Evolutionary conservation across 2,888 invertebrate species (phyloP).

Genomic region (Sesamia inferens): DNA sequence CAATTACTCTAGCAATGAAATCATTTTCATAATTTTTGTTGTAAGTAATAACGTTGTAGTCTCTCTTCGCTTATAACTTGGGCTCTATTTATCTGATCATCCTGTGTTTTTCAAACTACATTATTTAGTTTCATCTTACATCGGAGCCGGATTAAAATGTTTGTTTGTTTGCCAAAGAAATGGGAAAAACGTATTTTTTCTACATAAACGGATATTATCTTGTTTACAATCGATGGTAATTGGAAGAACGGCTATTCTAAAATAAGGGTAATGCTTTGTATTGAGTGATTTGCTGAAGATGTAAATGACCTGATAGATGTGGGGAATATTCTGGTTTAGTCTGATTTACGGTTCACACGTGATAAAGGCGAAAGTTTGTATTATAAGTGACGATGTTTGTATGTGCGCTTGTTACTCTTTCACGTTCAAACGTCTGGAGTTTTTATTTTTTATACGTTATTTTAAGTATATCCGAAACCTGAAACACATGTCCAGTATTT

Average conservation of each 20-base stretch:
- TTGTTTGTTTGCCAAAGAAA: constrained; percentile 52
- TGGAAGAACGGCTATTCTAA: constrained; percentile 36
- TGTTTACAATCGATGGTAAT: constrained; percentile 46
- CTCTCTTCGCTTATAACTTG: constrained; percentile 46
- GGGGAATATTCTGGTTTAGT: neutral
- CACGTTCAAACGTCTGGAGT: no score
- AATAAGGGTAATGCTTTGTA: constrained; percentile 16
- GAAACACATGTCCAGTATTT: no score
- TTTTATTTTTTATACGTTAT: no score
- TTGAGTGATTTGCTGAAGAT: constrained; percentile 5
- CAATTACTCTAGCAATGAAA: no score
- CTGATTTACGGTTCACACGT: no score
- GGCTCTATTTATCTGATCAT: constrained; percentile 60
- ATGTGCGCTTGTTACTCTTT: no score
- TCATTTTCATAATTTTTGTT: neutral
- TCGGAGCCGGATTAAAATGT: constrained; percentile 56
- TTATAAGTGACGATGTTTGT: no score
- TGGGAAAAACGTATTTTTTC: constrained; percentile 38
- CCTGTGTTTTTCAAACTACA: constrained; percentile 61
- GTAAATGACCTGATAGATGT: constrained; percentile 21
- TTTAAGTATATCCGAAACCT: no score
- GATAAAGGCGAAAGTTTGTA: no score
- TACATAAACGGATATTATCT: constrained; percentile 38
- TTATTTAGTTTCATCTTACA: constrained; percentile 63
- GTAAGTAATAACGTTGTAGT: neutral